Percentiles rank a stretch among this genome's conserved stretches.
Conservation (phyloP, 2,888 invertebrate species). For the Drosophila robusta region DNA sequence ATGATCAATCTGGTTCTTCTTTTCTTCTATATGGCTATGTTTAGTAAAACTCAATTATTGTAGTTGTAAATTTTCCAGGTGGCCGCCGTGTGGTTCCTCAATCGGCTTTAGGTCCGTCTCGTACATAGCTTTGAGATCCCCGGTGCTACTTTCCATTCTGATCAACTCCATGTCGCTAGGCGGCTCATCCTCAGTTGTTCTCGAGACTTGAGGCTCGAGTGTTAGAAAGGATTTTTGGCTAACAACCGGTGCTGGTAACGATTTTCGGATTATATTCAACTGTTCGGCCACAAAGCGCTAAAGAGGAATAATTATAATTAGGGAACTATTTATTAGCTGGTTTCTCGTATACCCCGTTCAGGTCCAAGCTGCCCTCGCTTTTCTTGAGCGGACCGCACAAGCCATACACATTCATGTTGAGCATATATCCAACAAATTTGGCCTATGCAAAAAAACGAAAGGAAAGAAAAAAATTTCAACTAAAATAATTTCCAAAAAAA, state of each 20-base stretch:
- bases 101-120: not conserved
- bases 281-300: constrained; percentile 12
- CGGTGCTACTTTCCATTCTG: not conserved
- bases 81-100: not conserved
- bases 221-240: not conserved
- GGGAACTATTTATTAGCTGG: too few relatives aligned
- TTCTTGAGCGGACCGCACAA: not conserved
- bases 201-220: not conserved
- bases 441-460: not conserved
- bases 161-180: not conserved
- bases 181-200: too few relatives aligned
- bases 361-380: constrained; percentile 5
- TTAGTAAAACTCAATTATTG: too few relatives aligned
- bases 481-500: not conserved
- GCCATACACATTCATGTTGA: constrained; percentile 1
- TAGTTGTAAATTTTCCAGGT: too few relatives aligned
- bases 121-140: not conserved
- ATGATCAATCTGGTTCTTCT: not conserved
- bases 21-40: not conserved
- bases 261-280: not conserved
- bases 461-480: not conserved
- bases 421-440: not conserved
- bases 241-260: not conserved
- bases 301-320: too few relatives aligned
- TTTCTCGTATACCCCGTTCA: constrained; percentile 6